These are phyloP conservation scores for Drosophila nigritarsus DNA, from an alignment of 2,888 invertebrate genomes.

Conservation along the genomic window DNA sequence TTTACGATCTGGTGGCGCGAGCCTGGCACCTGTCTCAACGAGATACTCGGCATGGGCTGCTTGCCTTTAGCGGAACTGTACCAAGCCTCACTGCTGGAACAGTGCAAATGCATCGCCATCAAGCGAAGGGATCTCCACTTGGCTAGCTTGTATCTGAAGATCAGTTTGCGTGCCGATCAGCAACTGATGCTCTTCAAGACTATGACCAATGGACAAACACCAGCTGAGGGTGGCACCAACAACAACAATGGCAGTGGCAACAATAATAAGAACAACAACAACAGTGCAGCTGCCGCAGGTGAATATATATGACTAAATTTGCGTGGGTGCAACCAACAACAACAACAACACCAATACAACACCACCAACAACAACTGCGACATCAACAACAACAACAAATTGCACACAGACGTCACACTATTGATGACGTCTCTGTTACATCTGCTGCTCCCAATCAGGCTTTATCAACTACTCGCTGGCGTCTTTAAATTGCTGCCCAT, in stretches of 20 bases:
- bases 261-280: slow-evolving; percentile 43
- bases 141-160: slow-evolving; percentile 80
- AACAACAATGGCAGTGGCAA: slow-evolving; percentile 28
- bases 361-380: slow-evolving; percentile 22
- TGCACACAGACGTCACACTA: slow-evolving; percentile 21
- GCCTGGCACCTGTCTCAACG: slow-evolving; percentile 82
- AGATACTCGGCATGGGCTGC: slow-evolving; percentile 80
- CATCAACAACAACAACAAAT: slow-evolving; percentile 25
- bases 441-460: slow-evolving; percentile 34
- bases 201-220: slow-evolving; percentile 33
- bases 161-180: slow-evolving; percentile 62
- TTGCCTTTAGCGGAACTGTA: slow-evolving; percentile 76
- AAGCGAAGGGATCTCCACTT: slow-evolving; percentile 74
- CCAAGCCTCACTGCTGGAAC: slow-evolving; percentile 77
- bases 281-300: slow-evolving; percentile 70
- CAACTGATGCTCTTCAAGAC: slow-evolving; percentile 34
- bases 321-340: slow-evolving; percentile 52
- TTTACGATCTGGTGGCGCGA: slow-evolving; percentile 83
- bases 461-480: slow-evolving; percentile 43
- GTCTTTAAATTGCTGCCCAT: slow-evolving; percentile 57
- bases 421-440: slow-evolving; percentile 14
- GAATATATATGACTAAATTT: slow-evolving; percentile 83
- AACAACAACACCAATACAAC: slow-evolving; percentile 45
- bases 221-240: slow-evolving; percentile 39
- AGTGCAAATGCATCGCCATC: slow-evolving; percentile 80